Conservation (phyloP, 2,797 vertebrate species). For the Lacerta bilineata region DNA sequence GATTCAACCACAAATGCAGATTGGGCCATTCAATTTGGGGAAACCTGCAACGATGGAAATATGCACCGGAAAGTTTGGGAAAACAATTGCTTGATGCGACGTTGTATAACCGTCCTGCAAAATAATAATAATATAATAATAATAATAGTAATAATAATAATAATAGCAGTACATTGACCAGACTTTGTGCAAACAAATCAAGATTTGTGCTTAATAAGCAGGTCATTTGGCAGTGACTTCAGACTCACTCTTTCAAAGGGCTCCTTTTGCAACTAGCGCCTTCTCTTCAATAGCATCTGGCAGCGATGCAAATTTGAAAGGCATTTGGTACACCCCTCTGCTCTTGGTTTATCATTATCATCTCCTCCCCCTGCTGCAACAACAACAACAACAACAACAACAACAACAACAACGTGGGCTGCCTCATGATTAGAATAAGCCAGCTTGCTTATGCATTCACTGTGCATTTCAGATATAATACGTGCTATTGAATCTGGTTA, state of each 20-base stretch:
- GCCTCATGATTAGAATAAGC: background rate
- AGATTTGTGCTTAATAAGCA: too few species aligned
- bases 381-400: background rate
- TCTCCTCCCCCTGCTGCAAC: background rate
- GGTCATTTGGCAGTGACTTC: background rate
- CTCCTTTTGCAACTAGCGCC: background rate
- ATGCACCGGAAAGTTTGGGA: too few species aligned
- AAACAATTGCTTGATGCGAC: too few species aligned
- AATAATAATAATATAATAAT: too few species aligned
- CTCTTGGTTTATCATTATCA: background rate
- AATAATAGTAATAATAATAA: too few species aligned
- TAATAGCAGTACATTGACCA: too few species aligned
- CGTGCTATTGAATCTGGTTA: slow-evolving; percentile 26
- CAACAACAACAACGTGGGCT: background rate
- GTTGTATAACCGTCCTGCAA: too few species aligned
- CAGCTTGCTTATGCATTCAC: slow-evolving; percentile 15
- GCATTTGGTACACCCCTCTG: background rate
- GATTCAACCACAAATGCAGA: too few species aligned
- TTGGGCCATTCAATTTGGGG: too few species aligned
- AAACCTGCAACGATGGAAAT: too few species aligned
- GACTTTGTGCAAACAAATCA: too few species aligned
- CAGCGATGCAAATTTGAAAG: background rate
- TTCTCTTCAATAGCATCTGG: background rate
- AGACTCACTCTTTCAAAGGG: background rate
- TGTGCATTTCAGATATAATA: background rate